Evolutionary conservation across 1,140 invertebrate genomes (phyloP).

Genomic region (Pinna nobilis): DNA sequence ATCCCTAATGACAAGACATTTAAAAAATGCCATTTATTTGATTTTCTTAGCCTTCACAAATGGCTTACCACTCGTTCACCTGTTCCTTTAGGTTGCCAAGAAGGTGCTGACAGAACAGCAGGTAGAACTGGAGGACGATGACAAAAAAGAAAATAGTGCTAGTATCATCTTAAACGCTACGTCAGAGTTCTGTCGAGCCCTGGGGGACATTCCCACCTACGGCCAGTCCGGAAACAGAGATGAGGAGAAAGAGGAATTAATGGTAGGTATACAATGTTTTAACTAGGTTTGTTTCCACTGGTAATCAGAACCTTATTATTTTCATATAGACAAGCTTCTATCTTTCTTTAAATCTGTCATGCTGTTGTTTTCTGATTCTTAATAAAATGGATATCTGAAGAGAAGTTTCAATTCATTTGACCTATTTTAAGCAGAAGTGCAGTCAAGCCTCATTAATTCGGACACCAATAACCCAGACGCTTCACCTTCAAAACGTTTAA

Average conservation of each 20-base stretch:
- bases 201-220: constrained; percentile 92
- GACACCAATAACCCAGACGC: no score
- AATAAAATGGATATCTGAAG: no score
- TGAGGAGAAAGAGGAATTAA: constrained; percentile 84
- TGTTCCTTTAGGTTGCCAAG: constrained; percentile 11
- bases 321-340: no score
- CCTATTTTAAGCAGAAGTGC: no score
- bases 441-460: no score
- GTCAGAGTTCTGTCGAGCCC: constrained; percentile 96
- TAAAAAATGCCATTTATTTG: neutral
- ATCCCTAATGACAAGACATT: neutral
- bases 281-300: neutral
- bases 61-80: no score
- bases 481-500: no score
- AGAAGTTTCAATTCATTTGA: no score
- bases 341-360: no score
- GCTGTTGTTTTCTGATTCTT: no score
- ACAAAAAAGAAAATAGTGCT: constrained; percentile 4
- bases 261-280: constrained; percentile 77
- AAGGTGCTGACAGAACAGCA: constrained; percentile 8
- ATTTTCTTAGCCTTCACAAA: no score
- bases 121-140: constrained; percentile 10
- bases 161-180: constrained; percentile 93
- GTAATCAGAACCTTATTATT: neutral
- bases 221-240: constrained; percentile 86